Conservation (phyloP, 1,140 invertebrate species). For the Zaprionus capensis region DNA sequence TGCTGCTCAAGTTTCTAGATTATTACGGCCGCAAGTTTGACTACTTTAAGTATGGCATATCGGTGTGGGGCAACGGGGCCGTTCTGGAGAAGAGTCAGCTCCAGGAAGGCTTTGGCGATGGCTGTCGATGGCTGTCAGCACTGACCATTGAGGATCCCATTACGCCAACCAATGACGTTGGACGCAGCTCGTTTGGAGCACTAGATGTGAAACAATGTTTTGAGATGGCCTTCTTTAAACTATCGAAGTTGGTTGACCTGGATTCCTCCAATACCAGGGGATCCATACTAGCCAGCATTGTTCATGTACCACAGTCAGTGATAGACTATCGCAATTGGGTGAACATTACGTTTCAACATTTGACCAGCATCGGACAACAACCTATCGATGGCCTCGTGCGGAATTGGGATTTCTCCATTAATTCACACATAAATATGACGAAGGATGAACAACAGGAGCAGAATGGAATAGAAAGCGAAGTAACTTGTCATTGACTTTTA, state of each 20-base stretch:
- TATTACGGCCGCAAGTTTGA: slow-evolving; percentile 69
- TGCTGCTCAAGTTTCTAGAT: slow-evolving; percentile 64
- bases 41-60: slow-evolving; percentile 56
- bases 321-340: slow-evolving; percentile 59
- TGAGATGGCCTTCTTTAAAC: slow-evolving; percentile 53
- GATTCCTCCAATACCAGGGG: slow-evolving; percentile 44
- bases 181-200: slow-evolving; percentile 58
- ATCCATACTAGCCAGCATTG: slow-evolving; percentile 50
- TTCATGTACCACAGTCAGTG: slow-evolving; percentile 43
- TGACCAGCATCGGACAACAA: slow-evolving; percentile 5
- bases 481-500: slow-evolving; percentile 5
- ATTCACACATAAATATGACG: not conserved
- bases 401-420: slow-evolving; percentile 3
- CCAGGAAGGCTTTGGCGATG: slow-evolving; percentile 9
- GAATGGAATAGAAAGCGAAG: not conserved
- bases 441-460: not conserved
- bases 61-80: slow-evolving; percentile 38
- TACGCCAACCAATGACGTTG: slow-evolving; percentile 65
- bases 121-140: slow-evolving; percentile 45
- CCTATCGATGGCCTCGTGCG: not conserved
- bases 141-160: slow-evolving; percentile 67
- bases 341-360: slow-evolving; percentile 49
- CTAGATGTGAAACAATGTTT: slow-evolving; percentile 55
- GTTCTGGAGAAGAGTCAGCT: slow-evolving; percentile 51
- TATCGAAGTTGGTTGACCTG: slow-evolving; percentile 62